These are phyloP conservation scores for Apis florea DNA, from an alignment of 1,140 invertebrate genomes.

Conservation along the genomic window DNA sequence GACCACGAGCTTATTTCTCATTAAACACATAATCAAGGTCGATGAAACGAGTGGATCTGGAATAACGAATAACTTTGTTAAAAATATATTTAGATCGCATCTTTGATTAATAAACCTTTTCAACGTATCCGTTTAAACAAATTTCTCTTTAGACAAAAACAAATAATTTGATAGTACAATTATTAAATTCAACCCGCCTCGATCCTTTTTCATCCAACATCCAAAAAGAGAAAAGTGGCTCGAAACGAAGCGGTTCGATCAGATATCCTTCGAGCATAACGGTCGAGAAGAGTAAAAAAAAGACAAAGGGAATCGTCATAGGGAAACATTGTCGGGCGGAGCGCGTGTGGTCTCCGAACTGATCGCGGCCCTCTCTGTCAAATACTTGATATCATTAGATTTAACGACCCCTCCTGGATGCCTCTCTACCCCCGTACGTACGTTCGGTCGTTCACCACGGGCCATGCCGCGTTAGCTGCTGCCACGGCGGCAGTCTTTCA, in stretches of 20 bases:
- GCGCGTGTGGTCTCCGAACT: slow-evolving; percentile 65
- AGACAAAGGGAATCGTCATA: background rate
- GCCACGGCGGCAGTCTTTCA: slow-evolving; percentile 74
- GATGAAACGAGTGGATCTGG: too few species aligned
- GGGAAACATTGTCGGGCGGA: background rate
- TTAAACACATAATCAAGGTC: too few species aligned
- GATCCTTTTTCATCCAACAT: too few species aligned
- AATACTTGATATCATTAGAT: slow-evolving; percentile 77
- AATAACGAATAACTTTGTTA: too few species aligned
- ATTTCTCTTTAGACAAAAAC: too few species aligned
- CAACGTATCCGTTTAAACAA: too few species aligned
- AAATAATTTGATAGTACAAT: too few species aligned
- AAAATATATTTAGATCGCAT: too few species aligned
- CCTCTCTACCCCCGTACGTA: slow-evolving; percentile 46
- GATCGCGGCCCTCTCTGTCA: slow-evolving; percentile 66
- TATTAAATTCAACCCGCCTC: too few species aligned
- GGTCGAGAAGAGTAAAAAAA: too few species aligned
- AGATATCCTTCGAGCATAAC: background rate
- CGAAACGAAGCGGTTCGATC: background rate
- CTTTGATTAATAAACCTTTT: too few species aligned
- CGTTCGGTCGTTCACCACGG: slow-evolving; percentile 38
- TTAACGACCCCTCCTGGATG: slow-evolving; percentile 70
- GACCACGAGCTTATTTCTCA: slow-evolving; percentile 2
- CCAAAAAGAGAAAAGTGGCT: too few species aligned
- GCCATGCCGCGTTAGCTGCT: slow-evolving; percentile 71